Conservation (phyloP, 1,140 invertebrate species). For the Vanessa tameamea region DNA sequence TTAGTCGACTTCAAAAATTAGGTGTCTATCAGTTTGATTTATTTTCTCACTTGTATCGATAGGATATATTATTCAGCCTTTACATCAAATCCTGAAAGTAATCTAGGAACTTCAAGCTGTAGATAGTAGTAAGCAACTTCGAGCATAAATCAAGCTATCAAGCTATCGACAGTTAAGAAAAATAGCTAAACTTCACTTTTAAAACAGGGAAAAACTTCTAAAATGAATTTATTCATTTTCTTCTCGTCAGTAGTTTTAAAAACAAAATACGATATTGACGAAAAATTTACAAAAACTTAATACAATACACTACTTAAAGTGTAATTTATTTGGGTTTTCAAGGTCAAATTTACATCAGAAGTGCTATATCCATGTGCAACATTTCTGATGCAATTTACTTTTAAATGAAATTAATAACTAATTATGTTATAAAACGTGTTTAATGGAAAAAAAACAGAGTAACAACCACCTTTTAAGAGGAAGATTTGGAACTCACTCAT, state of each 20-base stretch:
- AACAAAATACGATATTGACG: neutral
- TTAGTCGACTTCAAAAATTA: too few relatives aligned
- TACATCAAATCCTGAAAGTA: slow-evolving; percentile 8
- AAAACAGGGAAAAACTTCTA: slow-evolving; percentile 18
- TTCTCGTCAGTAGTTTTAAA: neutral
- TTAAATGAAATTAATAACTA: too few relatives aligned
- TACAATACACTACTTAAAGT: too few relatives aligned
- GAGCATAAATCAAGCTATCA: slow-evolving; percentile 42
- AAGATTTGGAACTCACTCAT: too few relatives aligned
- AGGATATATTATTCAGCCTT: neutral
- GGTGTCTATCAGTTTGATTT: too few relatives aligned
- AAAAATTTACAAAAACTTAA: neutral
- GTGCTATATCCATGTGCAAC: too few relatives aligned
- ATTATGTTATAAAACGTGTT: too few relatives aligned
- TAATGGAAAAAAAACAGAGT: too few relatives aligned
- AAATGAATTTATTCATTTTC: slow-evolving; percentile 10
- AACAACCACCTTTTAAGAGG: too few relatives aligned
- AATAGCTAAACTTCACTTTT: slow-evolving; percentile 28
- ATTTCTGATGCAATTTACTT: too few relatives aligned
- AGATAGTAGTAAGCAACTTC: slow-evolving; percentile 36
- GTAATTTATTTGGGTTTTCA: neutral
- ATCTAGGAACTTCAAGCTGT: slow-evolving; percentile 13
- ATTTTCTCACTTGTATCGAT: neutral
- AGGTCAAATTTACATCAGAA: too few relatives aligned
- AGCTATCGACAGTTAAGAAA: slow-evolving; percentile 34